Conservation (phyloP, 1,140 invertebrate species). For the Pachypsylla venusta region DNA sequence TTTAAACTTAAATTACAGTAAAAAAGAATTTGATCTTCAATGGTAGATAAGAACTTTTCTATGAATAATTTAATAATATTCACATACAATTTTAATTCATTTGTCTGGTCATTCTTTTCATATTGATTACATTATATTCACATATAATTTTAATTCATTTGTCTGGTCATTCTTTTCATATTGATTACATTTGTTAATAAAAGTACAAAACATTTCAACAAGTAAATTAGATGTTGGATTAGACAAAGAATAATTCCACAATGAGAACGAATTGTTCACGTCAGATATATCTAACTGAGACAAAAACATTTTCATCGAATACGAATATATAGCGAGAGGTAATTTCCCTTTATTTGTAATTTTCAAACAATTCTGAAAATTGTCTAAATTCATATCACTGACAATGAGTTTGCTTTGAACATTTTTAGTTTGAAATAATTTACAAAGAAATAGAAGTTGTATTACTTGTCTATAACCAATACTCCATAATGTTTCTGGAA, state of each 20-base stretch:
- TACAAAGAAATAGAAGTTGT: not conserved
- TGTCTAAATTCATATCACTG: not conserved
- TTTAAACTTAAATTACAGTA: conserved; percentile 5
- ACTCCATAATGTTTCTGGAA: not conserved
- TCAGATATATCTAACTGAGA: not conserved
- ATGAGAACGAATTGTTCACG: not conserved
- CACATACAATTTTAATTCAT: not conserved
- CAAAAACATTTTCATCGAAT: not conserved
- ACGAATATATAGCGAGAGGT: not conserved
- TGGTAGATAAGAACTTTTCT: not conserved
- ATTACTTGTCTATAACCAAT: not conserved
- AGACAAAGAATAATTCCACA: not conserved
- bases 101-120: conserved; percentile 1
- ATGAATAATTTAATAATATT: not conserved
- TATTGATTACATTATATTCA: not conserved
- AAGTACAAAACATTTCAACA: conserved; percentile 7
- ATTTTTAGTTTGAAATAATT: not conserved
- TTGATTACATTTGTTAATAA: conserved; percentile 6
- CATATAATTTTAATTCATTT: not conserved
- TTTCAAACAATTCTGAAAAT: not conserved
- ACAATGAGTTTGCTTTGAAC: not conserved
- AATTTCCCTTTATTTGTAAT: not conserved
- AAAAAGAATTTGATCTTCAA: conserved; percentile 1
- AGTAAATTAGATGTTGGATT: not conserved
- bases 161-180: conserved; percentile 3